Conservation (phyloP, 2,797 vertebrate genomes). For the Halcyon chelicuti region DNA sequence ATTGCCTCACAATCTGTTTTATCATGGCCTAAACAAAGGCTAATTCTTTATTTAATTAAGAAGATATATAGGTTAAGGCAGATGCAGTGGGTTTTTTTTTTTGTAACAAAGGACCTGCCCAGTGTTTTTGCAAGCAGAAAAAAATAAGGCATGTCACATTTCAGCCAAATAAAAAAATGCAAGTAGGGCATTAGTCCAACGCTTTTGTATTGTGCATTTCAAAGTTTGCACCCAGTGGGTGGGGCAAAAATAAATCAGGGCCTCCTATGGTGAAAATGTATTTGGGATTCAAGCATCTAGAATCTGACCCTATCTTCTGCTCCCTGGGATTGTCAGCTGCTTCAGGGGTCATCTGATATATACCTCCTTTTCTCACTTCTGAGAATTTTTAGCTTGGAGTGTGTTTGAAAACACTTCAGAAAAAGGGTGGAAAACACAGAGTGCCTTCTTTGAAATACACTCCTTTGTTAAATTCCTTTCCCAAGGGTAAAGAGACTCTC, state of each 20-base stretch:
- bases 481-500: constrained; percentile 55
- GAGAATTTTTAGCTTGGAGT: constrained; percentile 56
- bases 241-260: constrained; percentile 58
- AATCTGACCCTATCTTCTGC: constrained; percentile 18
- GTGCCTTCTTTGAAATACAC: constrained; percentile 59
- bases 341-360: constrained; percentile 43
- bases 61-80: neutral
- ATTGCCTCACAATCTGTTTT: neutral
- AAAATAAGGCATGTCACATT: neutral
- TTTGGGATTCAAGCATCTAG: constrained; percentile 34
- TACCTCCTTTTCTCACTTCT: constrained; percentile 57
- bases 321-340: constrained; percentile 49
- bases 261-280: constrained; percentile 44
- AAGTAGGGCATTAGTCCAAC: constrained; percentile 1
- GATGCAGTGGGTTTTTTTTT: neutral
- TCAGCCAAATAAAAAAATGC: neutral
- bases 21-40: neutral
- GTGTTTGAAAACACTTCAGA: constrained; percentile 72
- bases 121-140: neutral
- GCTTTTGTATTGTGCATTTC: constrained; percentile 40
- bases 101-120: neutral
- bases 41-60: neutral
- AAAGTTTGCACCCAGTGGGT: constrained; percentile 61
- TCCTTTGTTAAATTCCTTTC: constrained; percentile 73
- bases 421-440: constrained; percentile 68